phyloP scores from a whole-genome alignment of 2,113 vertebrate species.

The Cacatua alba region DNA sequence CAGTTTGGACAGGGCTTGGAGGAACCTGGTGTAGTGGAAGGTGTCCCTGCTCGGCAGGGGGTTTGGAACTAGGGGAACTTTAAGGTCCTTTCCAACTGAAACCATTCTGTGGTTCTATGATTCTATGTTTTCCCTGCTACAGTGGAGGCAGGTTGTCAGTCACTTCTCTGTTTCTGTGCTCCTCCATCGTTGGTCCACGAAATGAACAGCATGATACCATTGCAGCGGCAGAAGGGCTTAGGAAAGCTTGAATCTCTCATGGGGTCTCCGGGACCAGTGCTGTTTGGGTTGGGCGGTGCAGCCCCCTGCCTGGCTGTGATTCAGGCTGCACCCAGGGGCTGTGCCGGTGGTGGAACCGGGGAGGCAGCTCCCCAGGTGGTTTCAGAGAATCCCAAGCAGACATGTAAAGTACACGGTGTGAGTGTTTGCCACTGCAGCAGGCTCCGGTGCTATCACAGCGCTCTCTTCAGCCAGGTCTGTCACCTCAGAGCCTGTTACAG shows the following conservation, averaged over 20 bases:
- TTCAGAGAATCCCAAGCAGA: background rate
- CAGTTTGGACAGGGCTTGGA: background rate
- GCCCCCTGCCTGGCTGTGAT: background rate
- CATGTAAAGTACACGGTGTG: background rate
- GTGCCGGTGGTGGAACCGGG: fast-evolving
- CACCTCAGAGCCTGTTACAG: fast-evolving
- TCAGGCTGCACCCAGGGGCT: background rate
- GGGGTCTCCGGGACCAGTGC: background rate
- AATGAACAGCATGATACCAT: too few relatives aligned
- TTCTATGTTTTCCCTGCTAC: background rate
- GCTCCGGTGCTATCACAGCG: fast-evolving
- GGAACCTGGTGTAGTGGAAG: background rate
- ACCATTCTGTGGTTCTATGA: background rate
- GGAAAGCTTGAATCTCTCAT: fast-evolving
- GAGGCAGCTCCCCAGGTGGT: background rate
- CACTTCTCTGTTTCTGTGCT: background rate
- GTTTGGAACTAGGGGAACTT: background rate
- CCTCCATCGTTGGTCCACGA: fast-evolving
- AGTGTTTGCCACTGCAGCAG: background rate
- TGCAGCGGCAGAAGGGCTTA: fast-evolving
- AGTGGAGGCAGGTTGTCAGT: background rate
- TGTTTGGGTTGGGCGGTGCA: background rate
- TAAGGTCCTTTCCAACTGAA: background rate
- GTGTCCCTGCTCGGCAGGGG: background rate
- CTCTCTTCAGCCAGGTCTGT: background rate